These are phyloP conservation scores for Onychomys arenicola DNA, from an alignment of 2,797 vertebrate genomes.

Conservation along the genomic window DNA sequence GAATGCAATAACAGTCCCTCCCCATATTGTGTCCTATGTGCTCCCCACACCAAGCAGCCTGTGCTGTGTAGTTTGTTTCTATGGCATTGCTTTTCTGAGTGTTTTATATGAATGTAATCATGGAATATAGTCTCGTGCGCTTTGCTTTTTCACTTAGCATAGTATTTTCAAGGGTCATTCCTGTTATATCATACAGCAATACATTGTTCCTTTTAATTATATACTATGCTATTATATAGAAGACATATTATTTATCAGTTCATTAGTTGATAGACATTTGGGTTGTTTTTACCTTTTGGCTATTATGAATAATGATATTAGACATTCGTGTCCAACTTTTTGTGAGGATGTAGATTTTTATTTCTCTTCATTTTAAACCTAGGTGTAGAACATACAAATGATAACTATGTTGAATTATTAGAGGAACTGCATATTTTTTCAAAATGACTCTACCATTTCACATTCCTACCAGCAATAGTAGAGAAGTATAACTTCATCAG, in stretches of 20 bases:
- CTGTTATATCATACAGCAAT: constrained; percentile 11
- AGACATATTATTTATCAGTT: neutral
- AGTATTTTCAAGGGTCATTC: constrained; percentile 23
- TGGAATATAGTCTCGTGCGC: neutral
- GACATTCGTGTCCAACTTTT: constrained; percentile 15
- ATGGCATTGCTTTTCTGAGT: constrained; percentile 8
- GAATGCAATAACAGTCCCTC: neutral
- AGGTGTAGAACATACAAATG: constrained; percentile 22
- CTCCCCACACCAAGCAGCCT: neutral
- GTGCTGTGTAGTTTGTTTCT: neutral
- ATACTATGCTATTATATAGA: constrained; percentile 27
- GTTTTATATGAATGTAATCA: neutral
- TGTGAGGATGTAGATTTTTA: neutral
- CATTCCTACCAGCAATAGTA: neutral
- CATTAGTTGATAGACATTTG: neutral
- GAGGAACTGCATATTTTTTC: constrained; percentile 42
- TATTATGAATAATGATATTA: constrained; percentile 40
- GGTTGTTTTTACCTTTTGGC: neutral
- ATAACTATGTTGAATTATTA: constrained; percentile 23
- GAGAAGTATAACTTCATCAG: neutral
- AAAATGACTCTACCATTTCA: constrained; percentile 25
- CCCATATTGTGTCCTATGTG: neutral
- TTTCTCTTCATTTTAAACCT: constrained; percentile 4
- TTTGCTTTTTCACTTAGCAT: constrained; percentile 38
- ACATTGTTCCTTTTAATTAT: constrained; percentile 12